Base-by-base conservation (phyloP, 1,140 invertebrate species). In the Eufriesea mexicana region DNA sequence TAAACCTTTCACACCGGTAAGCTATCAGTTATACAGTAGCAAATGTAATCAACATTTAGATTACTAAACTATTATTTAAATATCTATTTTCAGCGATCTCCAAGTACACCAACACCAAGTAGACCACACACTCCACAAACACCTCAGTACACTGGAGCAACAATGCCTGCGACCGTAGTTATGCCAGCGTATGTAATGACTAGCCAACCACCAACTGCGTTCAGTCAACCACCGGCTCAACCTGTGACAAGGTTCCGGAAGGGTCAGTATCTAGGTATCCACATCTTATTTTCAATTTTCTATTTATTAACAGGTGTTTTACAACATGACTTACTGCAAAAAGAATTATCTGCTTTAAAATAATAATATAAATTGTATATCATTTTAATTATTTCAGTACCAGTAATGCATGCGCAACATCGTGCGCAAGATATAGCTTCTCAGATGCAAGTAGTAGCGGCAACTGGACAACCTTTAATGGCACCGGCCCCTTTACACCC, bases 121-220 rank as follows among this genome's bases (percentile, higher is more conserved):
- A 95, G 97, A 64, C 97, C 97, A 45, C 97, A 98, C 90, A 98
- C 97, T 18, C 98, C 97, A 51, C 97, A 97, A 92, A 98, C 97
- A 45, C 97, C 97, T 28, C 94, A 96, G 94, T 93, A 93, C 91
- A 91, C 93, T 67, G 89, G 92, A 77, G 87, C 91, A 86, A 88
- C 91, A 84, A 94, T 94, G 87, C 94, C 92, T 54, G 91, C 95
- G 55, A 91, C 95, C 14, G 92, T 95, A 83, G 93, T 95, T 14
- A 94, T 95, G 92, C 94, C 93, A 77, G 90, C 94, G 54, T 95
- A 95, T 79, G 92, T 95, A 51, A 94, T 95, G 94, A 93, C 93
- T 51, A 95, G 91, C 90, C 95, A 94, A 90, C 92, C 92, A 62
- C 93, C 92, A 57, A 91, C 92, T 80, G 92, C 95, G 81, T 95